Percentiles rank a stretch among this genome's conserved stretches.
These are phyloP conservation scores for Holcopasites calliopsidis DNA, from an alignment of 1,140 invertebrate genomes.

Conservation along the genomic window DNA sequence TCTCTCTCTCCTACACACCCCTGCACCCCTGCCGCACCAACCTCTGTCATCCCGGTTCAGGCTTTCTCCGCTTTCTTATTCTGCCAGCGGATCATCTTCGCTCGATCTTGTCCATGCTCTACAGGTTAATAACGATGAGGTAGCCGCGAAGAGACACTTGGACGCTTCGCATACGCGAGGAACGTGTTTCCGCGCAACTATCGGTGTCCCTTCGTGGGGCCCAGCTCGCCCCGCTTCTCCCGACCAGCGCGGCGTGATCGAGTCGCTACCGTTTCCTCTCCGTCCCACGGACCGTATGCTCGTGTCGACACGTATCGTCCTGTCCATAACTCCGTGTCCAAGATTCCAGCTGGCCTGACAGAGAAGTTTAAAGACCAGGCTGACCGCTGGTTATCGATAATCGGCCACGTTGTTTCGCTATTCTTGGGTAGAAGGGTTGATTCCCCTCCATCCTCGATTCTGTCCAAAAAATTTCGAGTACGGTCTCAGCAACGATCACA, in stretches of 20 bases:
- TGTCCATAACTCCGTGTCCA: conserved; percentile 43
- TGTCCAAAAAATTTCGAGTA: no score
- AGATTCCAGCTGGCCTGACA: conserved; percentile 14
- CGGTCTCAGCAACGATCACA: no score
- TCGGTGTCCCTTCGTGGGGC: conserved; percentile 9
- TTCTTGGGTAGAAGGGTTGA: not conserved
- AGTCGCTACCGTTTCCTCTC: conserved; percentile 25
- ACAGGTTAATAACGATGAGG: conserved; percentile 56
- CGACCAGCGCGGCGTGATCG: not conserved
- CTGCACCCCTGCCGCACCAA: not conserved
- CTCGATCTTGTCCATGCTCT: conserved; percentile 22
- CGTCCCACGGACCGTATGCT: not conserved
- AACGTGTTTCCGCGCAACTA: conserved; percentile 7
- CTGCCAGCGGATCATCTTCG: not conserved
- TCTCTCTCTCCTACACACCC: not conserved
- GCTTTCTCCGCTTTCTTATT: conserved; percentile 8
- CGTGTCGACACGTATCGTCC: conserved; percentile 32
- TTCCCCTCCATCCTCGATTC: no score
- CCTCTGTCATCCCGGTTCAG: not conserved
- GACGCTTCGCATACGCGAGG: conserved; percentile 5
- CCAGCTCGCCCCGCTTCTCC: conserved; percentile 9
- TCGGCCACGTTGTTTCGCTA: not conserved
- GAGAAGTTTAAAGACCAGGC: conserved; percentile 41
- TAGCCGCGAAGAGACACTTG: conserved; percentile 42
- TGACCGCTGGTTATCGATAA: conserved; percentile 4